Evolutionary conservation across 1,140 invertebrate species (phyloP), one percentile per base, ranked within the genome.

Genomic region (Cotesia chilonis): DNA sequence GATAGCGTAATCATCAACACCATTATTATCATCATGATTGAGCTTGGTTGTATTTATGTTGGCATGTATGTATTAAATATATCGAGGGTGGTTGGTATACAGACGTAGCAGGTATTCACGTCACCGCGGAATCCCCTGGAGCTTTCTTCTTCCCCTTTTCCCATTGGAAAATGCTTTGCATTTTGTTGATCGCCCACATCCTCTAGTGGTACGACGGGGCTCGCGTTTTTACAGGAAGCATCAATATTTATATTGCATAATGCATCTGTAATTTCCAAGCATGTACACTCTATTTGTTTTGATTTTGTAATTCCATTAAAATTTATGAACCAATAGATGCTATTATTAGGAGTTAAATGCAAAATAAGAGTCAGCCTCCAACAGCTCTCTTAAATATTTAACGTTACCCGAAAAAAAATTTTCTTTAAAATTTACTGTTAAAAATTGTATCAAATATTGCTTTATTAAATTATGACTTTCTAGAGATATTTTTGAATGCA

Each of bases 161-260:
- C 61, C 70, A 54, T 71, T 77, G 71, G 71, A 66, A 75, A 78
- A 77, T 77, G 79, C 77, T 85, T 85, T 84, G 81, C 84, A 86
- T 85, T 84, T 67, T 81, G 78, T 74, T 75, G 75, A 78, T 74
- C 68, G 35, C 54, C 57, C 59, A 59, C 67, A 47, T 47, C 41
- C 7, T 9, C 7, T 9, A 47, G 6, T 47, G 10, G 6, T 10
- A 47, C 41, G 41, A 47, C 41, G 41, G 55, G 51, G 78, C 75
- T 80, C 72, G 72, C 79, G 81, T 85, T 85, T 87, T 85, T 85
- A 81, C 81, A 85, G 81, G 79, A 86, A 85, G 81, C 85, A 87
- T 87, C 85, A 86, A 87, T 87, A 87, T 87, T 87, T 87, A 87
- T 87, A 85, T 82, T 82, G 83, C 84, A 86, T 87, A 87, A 86